A percentile compares a stretch with the other conserved stretches of the same genome.
Conservation (phyloP, 2,888 invertebrate genomes). For the Orgyia antiqua region DNA sequence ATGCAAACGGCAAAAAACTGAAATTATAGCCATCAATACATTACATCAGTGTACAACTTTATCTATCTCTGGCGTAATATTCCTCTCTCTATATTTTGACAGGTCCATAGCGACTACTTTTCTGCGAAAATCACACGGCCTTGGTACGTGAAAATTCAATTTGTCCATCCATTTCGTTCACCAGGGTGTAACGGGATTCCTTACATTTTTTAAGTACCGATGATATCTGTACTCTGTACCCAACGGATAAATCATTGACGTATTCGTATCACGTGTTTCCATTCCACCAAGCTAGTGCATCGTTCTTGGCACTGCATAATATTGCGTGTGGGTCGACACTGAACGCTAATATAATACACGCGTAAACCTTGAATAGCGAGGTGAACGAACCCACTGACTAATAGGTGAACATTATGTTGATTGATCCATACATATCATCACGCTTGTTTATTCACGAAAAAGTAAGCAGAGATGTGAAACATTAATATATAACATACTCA, state of each 20-base stretch:
- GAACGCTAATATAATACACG: conserved; percentile 56
- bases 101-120: conserved; percentile 36
- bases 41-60: no score
- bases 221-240: conserved; percentile 56
- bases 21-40: no score
- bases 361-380: conserved; percentile 58
- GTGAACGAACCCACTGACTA: conserved; percentile 52
- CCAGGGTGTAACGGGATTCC: conserved; percentile 49
- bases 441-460: conserved; percentile 30
- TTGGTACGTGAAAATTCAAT: conserved; percentile 55
- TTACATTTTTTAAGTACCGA: conserved; percentile 45
- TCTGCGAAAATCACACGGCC: conserved; percentile 36
- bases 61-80: no score
- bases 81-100: conserved; percentile 19
- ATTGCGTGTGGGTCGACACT: conserved; percentile 53
- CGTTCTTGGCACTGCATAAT: conserved; percentile 62
- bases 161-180: conserved; percentile 41
- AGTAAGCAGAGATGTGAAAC: no score
- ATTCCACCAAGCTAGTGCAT: conserved; percentile 69
- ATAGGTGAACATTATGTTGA: conserved; percentile 53
- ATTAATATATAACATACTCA: no score
- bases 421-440: conserved; percentile 41
- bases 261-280: conserved; percentile 69
- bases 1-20: no score
- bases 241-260: conserved; percentile 46